Conservation (phyloP, 2,888 invertebrate genomes). For the Phengaris arion region DNA sequence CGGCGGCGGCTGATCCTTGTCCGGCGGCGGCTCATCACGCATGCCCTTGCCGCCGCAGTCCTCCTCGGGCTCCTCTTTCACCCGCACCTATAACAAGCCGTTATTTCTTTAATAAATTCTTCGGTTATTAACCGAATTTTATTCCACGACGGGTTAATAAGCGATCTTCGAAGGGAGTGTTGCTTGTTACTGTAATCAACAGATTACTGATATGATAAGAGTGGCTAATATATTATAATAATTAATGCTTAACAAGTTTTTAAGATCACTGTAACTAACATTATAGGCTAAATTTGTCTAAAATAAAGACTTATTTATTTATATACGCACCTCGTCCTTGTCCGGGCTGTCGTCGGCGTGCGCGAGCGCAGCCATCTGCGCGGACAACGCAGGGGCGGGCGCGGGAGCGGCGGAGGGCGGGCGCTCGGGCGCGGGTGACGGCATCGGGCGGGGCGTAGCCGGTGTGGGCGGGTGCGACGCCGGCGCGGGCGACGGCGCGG, state of each 20-base stretch:
- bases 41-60: conserved; percentile 81
- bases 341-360: conserved; percentile 81
- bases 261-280: too few relatives aligned
- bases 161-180: too few relatives aligned
- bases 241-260: too few relatives aligned
- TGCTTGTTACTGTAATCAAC: too few relatives aligned
- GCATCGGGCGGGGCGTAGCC: conserved; percentile 68
- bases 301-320: too few relatives aligned
- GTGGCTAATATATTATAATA: too few relatives aligned
- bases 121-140: too few relatives aligned
- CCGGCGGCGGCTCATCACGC: conserved; percentile 82
- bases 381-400: conserved; percentile 82
- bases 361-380: conserved; percentile 86
- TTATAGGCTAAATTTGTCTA: too few relatives aligned
- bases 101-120: too few relatives aligned
- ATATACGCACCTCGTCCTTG: conserved; percentile 23
- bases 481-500: conserved; percentile 52
- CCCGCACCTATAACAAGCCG: conserved; percentile 52
- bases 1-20: conserved; percentile 58
- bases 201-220: too few relatives aligned
- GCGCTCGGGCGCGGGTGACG: conserved; percentile 44
- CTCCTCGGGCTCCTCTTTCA: conserved; percentile 83
- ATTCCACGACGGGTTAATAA: too few relatives aligned
- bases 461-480: conserved; percentile 49
- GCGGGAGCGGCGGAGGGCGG: conserved; percentile 56